Evolutionary conservation across 2,888 invertebrate genomes (phyloP).

Genomic region (Malthinus flaveolus): DNA sequence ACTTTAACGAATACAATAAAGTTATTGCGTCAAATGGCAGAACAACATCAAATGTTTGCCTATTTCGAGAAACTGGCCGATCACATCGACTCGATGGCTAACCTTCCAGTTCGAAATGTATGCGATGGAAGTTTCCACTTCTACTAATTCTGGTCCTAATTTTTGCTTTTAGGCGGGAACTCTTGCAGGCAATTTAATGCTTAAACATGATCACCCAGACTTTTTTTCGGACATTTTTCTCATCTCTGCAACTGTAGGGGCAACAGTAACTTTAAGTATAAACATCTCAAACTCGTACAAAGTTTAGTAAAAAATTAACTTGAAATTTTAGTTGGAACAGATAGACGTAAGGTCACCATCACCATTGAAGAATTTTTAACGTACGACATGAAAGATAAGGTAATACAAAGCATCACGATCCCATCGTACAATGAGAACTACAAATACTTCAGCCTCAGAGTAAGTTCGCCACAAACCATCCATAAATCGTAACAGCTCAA

Average conservation of each 20-base stretch:
- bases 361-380: conserved; percentile 49
- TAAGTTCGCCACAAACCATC: conserved; percentile 22
- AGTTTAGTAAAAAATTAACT: no score
- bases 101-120: conserved; percentile 73
- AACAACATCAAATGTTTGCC: conserved; percentile 57
- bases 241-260: conserved; percentile 63
- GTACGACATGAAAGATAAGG: conserved; percentile 54
- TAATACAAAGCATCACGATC: conserved; percentile 57
- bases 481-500: no score
- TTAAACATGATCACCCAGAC: conserved; percentile 68
- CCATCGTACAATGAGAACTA: conserved; percentile 53
- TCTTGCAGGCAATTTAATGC: conserved; percentile 70
- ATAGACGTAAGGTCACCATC: not conserved
- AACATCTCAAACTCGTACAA: not conserved
- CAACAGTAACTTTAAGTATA: conserved; percentile 52
- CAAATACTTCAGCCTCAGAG: conserved; percentile 47
- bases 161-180: conserved; percentile 61
- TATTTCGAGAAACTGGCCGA: conserved; percentile 63
- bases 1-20: conserved; percentile 60
- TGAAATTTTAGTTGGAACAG: not conserved
- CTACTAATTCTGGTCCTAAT: not conserved
- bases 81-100: conserved; percentile 72
- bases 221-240: conserved; percentile 77
- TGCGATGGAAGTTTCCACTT: no score
- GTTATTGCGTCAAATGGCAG: conserved; percentile 53